These are phyloP conservation scores for Chaunax sp. DNA, from an alignment of 2,797 vertebrate genomes.

Conservation along the genomic window DNA sequence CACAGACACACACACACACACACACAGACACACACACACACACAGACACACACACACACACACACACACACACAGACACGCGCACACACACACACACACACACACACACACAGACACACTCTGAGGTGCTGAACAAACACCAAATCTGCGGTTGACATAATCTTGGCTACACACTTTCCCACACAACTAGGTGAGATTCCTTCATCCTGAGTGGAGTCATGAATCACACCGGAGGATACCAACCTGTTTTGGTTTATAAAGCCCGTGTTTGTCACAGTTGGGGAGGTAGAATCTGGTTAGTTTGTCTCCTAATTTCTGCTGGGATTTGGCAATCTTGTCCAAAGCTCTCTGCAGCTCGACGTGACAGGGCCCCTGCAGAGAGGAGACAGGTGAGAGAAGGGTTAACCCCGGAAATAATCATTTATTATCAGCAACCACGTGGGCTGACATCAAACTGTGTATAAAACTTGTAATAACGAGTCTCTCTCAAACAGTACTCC, in stretches of 20 bases:
- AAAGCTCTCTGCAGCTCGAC: constrained; percentile 90
- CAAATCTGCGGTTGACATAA: too few species aligned
- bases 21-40: background rate
- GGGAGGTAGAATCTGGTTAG: constrained; percentile 94
- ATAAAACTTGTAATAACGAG: constrained; percentile 44
- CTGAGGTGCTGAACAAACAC: too few species aligned
- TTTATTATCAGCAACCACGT: constrained; percentile 34
- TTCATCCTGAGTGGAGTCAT: too few species aligned
- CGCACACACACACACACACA: background rate
- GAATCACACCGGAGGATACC: constrained; percentile 3
- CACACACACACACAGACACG: background rate
- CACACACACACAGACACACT: too few species aligned
- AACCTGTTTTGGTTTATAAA: constrained; percentile 96
- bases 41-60: background rate
- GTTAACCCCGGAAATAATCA: constrained; percentile 22
- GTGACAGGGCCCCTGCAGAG: constrained; percentile 89
- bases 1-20: background rate
- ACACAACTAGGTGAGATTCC: too few species aligned
- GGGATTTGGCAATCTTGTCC: constrained; percentile 86
- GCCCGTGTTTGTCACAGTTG: constrained; percentile 92
- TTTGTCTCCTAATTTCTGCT: constrained; percentile 86
- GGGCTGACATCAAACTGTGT: constrained; percentile 39
- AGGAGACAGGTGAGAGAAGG: background rate
- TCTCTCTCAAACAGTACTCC: constrained; percentile 26
- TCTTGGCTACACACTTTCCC: too few species aligned